Percentiles rank a stretch among this genome's conserved stretches.
Conservation (phyloP, 64 coral and sea anemone genomes). For the Pocillopora verrucosa region DNA sequence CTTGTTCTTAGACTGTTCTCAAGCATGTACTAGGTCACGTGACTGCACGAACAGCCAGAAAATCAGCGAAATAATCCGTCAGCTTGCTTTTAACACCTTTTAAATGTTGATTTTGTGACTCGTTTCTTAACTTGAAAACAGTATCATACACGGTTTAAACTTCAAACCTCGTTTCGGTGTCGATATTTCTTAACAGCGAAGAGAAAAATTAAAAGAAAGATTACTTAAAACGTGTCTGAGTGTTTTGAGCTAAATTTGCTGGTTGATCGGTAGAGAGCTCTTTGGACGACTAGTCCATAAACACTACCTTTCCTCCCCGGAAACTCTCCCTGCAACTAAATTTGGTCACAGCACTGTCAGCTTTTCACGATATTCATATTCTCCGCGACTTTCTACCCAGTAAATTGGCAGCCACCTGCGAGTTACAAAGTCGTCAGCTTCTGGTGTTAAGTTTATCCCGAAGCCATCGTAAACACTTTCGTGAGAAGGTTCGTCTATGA, state of each 20-base stretch:
- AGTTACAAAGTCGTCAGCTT: not conserved
- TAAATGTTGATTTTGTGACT: not conserved
- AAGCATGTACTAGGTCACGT: conserved; percentile 66
- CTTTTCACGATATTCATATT: conserved; percentile 1
- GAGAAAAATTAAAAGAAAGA: too few species aligned
- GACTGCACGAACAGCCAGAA: conserved; percentile 28
- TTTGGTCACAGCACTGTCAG: not conserved
- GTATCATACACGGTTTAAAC: too few species aligned
- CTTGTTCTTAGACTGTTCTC: conserved; percentile 33
- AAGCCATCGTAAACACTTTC: too few species aligned
- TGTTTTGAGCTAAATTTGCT: too few species aligned
- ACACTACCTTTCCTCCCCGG: not conserved
- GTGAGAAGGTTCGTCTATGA: not conserved
- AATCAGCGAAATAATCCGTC: conserved; percentile 14
- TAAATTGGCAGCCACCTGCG: not conserved
- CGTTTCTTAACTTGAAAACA: not conserved
- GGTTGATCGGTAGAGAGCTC: too few species aligned
- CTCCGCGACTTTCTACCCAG: not conserved
- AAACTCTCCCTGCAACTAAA: not conserved
- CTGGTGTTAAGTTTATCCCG: not conserved
- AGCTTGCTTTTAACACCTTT: not conserved
- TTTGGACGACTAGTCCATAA: too few species aligned
- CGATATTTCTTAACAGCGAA: too few species aligned
- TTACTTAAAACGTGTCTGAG: too few species aligned
- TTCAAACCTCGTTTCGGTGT: not conserved